Evolutionary conservation across 2,888 invertebrate species (phyloP).

Genomic region (Lithophane ornitopus): DNA sequence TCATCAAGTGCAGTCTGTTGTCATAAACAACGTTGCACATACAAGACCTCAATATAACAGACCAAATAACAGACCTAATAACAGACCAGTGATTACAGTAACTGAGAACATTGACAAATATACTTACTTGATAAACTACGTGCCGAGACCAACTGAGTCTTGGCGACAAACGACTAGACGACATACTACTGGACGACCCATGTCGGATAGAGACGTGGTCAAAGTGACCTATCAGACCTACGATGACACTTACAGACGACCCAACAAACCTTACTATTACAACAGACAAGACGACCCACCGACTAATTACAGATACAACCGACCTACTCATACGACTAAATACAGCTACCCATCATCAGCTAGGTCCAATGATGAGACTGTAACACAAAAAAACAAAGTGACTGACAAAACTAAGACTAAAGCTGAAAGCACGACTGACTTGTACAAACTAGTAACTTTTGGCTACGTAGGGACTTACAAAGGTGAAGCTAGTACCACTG

Average conservation of each 20-base stretch:
- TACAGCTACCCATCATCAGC: conserved; percentile 80
- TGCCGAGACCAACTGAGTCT: conserved; percentile 88
- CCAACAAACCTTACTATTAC: conserved; percentile 83
- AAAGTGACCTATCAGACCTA: conserved; percentile 88
- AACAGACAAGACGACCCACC: conserved; percentile 78
- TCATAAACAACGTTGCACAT: conserved; percentile 82
- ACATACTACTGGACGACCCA: conserved; percentile 62
- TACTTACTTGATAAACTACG: conserved; percentile 89
- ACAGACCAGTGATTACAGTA: conserved; percentile 84
- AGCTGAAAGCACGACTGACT: conserved; percentile 77
- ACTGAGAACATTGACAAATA: conserved; percentile 88
- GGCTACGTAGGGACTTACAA: conserved; percentile 88
- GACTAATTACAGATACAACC: conserved; percentile 75
- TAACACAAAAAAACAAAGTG: conserved; percentile 57
- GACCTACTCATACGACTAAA: conserved; percentile 75
- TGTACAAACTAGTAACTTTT: conserved; percentile 87
- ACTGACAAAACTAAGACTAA: conserved; percentile 65
- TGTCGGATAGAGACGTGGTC: conserved; percentile 83
- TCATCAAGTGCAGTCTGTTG: conserved; percentile 85
- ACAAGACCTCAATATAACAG: conserved; percentile 78
- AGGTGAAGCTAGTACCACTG: conserved; percentile 72
- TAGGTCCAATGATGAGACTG: conserved; percentile 81
- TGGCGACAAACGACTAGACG: conserved; percentile 85
- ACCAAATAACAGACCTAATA: conserved; percentile 55
- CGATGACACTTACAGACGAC: conserved; percentile 86